Evolutionary conservation across 1,140 invertebrate genomes (phyloP), one percentile per base, ranked within the genome.

Genomic region (Thaumetopoea pityocampa): DNA sequence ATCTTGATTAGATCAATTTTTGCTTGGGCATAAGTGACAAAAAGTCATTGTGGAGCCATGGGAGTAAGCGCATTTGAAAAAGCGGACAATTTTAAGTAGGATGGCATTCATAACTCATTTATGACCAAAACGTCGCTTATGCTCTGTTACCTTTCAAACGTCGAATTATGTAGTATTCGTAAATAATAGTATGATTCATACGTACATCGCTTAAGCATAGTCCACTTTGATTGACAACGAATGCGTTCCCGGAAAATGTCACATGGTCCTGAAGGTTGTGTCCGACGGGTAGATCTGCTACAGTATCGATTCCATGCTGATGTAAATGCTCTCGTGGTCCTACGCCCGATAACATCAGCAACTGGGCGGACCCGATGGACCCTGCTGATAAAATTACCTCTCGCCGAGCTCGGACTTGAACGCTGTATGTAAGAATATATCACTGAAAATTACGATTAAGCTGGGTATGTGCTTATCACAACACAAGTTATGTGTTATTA

Each of bases 181-280:
- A n/a, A n/a, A n/a, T n/a, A n/a, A n/a, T n/a, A n/a, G n/a, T n/a
- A n/a, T n/a, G n/a, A n/a, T n/a, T n/a, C n/a, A n/a, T n/a, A 52
- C 73, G 77, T 66, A 84, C 80, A 51, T 80, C 76, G 51, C 79
- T 81, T 5, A 89, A 74, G 3, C 90, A 85, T 2, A 88, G 86
- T 1, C 88, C 82, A 1, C 85, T 88, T 18, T 89, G 85, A 48
- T 93, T 91, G 0, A 92, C 87, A 14, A 90, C 71, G 56, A 92
- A 93, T 0, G 88, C 89, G 33, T 93, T 77, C 1, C 89, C 90
- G 10, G 89, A 89, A 27, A 92, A 88, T 0, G 90, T 91, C 9
- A 93, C 87, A 53, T 95, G 93, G 70, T 94, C 93, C 60, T 93
- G 91, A 0, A 96, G 85, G 70, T 96, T 96, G 38, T 90, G 87